A percentile compares a stretch with the other conserved stretches of the same genome.
phyloP scores from a whole-genome alignment of 2,888 invertebrate genomes.

The Drosophila neotestacea region DNA sequence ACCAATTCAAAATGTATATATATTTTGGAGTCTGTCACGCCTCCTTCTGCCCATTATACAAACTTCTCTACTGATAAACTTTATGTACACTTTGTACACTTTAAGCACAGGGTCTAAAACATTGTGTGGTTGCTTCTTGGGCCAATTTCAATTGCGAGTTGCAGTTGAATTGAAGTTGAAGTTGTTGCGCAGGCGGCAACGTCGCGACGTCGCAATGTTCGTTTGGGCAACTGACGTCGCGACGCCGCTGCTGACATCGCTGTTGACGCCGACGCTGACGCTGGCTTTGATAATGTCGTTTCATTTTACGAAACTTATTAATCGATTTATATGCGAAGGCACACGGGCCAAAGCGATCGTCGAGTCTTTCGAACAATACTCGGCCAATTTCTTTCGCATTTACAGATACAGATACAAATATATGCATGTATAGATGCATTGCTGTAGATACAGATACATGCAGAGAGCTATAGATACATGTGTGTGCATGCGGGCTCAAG shows the following conservation, averaged over 20 bases:
- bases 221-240: slow-evolving; percentile 45
- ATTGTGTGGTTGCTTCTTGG: slow-evolving; percentile 26
- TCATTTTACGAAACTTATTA: slow-evolving; percentile 78
- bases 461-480: slow-evolving; percentile 7
- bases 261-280: slow-evolving; percentile 19
- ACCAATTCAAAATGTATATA: no score
- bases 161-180: slow-evolving; percentile 27
- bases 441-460: slow-evolving; percentile 5
- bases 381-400: slow-evolving; percentile 53
- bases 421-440: slow-evolving; percentile 16
- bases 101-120: neutral
- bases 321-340: slow-evolving; percentile 78
- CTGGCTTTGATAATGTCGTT: slow-evolving; percentile 64
- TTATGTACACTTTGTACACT: neutral
- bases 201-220: slow-evolving; percentile 44
- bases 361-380: slow-evolving; percentile 20
- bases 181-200: slow-evolving; percentile 53
- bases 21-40: no score
- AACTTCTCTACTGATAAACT: no score
- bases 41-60: no score
- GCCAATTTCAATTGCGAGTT: slow-evolving; percentile 51
- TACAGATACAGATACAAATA: slow-evolving; percentile 21
- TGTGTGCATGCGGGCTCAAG: slow-evolving; percentile 51
- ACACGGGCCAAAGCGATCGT: slow-evolving; percentile 49
- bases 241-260: slow-evolving; percentile 24